phyloP scores from a whole-genome alignment of 2,888 invertebrate genomes.

The Operophtera brumata region DNA sequence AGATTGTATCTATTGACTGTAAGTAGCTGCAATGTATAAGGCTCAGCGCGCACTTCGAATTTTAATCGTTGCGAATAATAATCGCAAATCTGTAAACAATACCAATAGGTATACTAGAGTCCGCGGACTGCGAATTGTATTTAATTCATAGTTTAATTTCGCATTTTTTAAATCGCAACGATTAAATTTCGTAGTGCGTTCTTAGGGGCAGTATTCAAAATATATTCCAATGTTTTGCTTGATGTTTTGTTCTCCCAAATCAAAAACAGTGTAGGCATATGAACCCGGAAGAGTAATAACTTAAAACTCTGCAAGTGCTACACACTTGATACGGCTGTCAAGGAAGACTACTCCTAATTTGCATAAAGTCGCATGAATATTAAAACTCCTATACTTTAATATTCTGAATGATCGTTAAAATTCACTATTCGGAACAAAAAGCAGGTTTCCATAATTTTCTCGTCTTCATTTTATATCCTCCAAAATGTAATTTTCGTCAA shows the following conservation, averaged over 20 bases:
- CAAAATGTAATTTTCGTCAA: neutral
- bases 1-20: too few species aligned
- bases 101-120: too few species aligned
- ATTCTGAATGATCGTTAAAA: slow-evolving; percentile 31
- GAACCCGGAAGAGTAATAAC: neutral
- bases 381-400: slow-evolving; percentile 42
- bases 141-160: too few species aligned
- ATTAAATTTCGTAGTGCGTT: too few species aligned
- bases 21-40: too few species aligned
- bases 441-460: neutral
- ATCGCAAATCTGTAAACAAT: too few species aligned
- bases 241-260: too few species aligned
- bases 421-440: slow-evolving; percentile 10
- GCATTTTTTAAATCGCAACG: too few species aligned
- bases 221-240: neutral
- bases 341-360: slow-evolving; percentile 40
- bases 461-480: neutral
- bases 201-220: neutral
- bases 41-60: too few species aligned
- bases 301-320: too few species aligned
- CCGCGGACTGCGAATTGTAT: too few species aligned
- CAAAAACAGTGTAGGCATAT: neutral
- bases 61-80: too few species aligned
- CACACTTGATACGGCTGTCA: slow-evolving; percentile 1
- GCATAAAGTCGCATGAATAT: slow-evolving; percentile 50